These are phyloP conservation scores for Colletes gigas DNA, from an alignment of 1,140 invertebrate species.

Conservation along the genomic window DNA sequence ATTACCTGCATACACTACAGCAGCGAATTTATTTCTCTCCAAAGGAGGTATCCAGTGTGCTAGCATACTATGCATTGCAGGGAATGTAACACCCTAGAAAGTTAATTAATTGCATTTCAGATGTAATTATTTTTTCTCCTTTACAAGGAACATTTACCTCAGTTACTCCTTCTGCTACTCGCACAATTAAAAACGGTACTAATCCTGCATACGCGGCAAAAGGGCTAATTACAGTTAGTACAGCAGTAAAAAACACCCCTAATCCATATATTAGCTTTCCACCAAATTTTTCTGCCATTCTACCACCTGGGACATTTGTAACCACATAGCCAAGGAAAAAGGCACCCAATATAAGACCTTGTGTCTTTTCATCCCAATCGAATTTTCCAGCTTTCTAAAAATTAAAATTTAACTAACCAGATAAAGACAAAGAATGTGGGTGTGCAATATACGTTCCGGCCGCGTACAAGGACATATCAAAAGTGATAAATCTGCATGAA, in stretches of 20 bases:
- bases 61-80: slow-evolving; percentile 91
- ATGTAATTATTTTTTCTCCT: slow-evolving; percentile 13
- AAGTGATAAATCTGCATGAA: slow-evolving; percentile 36
- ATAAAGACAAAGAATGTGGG: slow-evolving; percentile 14
- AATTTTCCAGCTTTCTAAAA: slow-evolving; percentile 86
- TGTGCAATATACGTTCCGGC: neutral
- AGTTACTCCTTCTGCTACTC: slow-evolving; percentile 92
- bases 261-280: slow-evolving; percentile 91
- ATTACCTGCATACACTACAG: slow-evolving; percentile 88
- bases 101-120: slow-evolving; percentile 32
- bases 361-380: slow-evolving; percentile 88
- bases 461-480: neutral
- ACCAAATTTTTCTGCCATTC: slow-evolving; percentile 89
- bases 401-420: slow-evolving; percentile 35
- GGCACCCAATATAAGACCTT: slow-evolving; percentile 90
- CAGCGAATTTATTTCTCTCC: slow-evolving; percentile 90
- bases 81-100: slow-evolving; percentile 88
- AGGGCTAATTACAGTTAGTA: slow-evolving; percentile 89
- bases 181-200: slow-evolving; percentile 87
- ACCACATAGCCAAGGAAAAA: slow-evolving; percentile 94
- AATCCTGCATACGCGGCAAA: slow-evolving; percentile 87
- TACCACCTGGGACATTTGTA: slow-evolving; percentile 93
- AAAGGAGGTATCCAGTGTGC: slow-evolving; percentile 91
- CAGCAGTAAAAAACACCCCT: slow-evolving; percentile 88
- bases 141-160: slow-evolving; percentile 83